Evolutionary conservation across 2,888 invertebrate genomes (phyloP).

Genomic region (Leptopilina syphax): DNA sequence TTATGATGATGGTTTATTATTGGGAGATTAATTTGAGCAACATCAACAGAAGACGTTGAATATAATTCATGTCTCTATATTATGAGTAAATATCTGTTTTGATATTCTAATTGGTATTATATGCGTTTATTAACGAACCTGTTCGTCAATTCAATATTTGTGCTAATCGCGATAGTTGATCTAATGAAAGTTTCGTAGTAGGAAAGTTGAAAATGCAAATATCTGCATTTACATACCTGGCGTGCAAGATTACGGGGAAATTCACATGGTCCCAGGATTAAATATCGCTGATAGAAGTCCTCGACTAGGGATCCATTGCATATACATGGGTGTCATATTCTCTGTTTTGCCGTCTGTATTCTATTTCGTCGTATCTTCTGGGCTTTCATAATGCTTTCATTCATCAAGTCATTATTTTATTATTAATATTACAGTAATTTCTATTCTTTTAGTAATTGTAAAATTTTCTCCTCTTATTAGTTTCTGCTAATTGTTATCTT

Average conservation of each 20-base stretch:
- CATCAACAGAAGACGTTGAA: not conserved
- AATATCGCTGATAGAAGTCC: conserved; percentile 32
- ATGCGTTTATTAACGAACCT: not conserved
- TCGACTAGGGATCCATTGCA: conserved; percentile 19
- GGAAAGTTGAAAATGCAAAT: conserved; percentile 43
- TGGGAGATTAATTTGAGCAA: not conserved
- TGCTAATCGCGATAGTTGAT: conserved; percentile 15
- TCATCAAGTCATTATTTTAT: not conserved
- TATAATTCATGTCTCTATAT: not conserved
- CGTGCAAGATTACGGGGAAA: conserved; percentile 18
- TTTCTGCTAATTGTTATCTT: too few species aligned
- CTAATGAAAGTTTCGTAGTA: conserved; percentile 41
- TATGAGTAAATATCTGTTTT: not conserved
- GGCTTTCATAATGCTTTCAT: not conserved
- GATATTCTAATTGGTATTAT: conserved; percentile 21
- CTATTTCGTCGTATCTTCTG: not conserved
- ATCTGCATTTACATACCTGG: conserved; percentile 42
- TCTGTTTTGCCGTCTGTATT: conserved; percentile 5
- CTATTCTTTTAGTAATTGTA: too few species aligned
- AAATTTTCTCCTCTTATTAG: too few species aligned
- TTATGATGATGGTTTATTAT: not conserved
- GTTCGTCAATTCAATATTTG: conserved; percentile 10
- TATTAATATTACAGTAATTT: not conserved
- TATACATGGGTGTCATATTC: conserved; percentile 2
- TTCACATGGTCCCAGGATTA: conserved; percentile 30